A percentile compares a stretch with the other conserved stretches of the same genome.
Conservation (phyloP, 2,113 vertebrate species). For the Panthera uncia region DNA sequence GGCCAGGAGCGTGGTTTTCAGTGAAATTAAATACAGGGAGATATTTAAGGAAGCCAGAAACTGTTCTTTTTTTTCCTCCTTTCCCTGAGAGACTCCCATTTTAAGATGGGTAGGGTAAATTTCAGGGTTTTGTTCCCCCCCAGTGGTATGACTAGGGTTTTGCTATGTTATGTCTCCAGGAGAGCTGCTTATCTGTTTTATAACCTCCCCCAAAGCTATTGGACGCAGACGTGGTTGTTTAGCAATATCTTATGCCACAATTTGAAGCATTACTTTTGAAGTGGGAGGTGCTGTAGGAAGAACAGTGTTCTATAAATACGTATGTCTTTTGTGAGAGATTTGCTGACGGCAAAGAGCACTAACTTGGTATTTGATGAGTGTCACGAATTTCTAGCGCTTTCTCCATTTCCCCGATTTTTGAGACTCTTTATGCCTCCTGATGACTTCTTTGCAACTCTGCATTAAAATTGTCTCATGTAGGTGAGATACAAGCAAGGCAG, state of each 20-base stretch:
- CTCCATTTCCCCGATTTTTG: not conserved
- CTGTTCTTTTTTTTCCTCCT: not conserved
- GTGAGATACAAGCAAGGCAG: not conserved
- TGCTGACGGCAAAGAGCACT: not conserved
- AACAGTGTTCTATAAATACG: not conserved
- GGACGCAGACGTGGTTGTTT: not conserved
- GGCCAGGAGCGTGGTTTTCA: conserved; percentile 64
- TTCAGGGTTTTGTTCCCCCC: conserved; percentile 46
- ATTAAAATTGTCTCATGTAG: not conserved
- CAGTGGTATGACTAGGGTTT: conserved; percentile 49
- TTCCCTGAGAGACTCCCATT: conserved; percentile 48
- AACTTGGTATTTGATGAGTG: not conserved
- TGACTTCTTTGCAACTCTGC: not conserved
- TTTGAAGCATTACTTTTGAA: conserved; percentile 53
- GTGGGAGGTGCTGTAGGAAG: conserved; percentile 27
- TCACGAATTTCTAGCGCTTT: not conserved
- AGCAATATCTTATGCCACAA: not conserved
- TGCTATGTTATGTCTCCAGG: not conserved
- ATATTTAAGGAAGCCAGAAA: conserved; percentile 67
- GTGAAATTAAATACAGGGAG: conserved; percentile 74
- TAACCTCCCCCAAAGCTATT: not conserved
- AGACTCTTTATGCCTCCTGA: not conserved
- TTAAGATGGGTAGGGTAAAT: conserved; percentile 41
- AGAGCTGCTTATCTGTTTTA: conserved; percentile 34
- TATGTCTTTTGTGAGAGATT: not conserved